Base-by-base conservation (phyloP, 2,888 invertebrate species). In the Drosophila picticornis region DNA sequence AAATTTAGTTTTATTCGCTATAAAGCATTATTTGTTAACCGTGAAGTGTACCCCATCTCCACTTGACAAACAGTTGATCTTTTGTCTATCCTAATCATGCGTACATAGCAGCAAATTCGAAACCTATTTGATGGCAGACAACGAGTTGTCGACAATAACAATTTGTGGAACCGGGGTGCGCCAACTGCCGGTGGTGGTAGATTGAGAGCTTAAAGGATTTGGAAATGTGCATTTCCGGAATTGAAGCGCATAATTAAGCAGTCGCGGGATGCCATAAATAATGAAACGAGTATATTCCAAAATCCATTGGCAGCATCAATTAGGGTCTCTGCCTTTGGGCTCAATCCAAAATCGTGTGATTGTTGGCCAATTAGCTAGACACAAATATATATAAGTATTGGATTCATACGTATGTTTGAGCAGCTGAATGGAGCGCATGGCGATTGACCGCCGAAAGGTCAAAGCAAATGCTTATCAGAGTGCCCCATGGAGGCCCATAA, bases 231-330 rank as follows among this genome's bases (percentile, higher is more conserved):
- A 62, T 75, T 81, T 79, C 78, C 84, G 72, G 72, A 75, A 71
- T 43, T 59, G 75, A 40, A 70, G 67, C 72, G 83, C 87, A 77
- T 84, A 86, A 85, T 86, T 84, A 73, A 77, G 72, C 80, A 81
- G 43, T 36, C 56, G 51, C 77, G 72, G 74, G 67, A 81, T 70
- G 75, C 71, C 70, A 84, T 84, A 83, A 87, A 85, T 83, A 83
- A 85, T 84, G 83, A 60, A 60, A 58, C 63, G 50, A 60, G 27
- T 63, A 68, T 51, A 67, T 56, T 55, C 73, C 72, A 66, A 81
- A 70, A 72, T 76, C 69, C 52, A 74, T 79, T 60, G 66, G 61
- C 55, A 50, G 69, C 72, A 70, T 67, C 68, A 77, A 77, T 77
- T 67, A 62, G 53, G 40, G 61, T 59, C 53, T 65, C 48, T 61